Evolutionary conservation across 2,797 vertebrate genomes (phyloP).

Genomic region (Schizopygopsis malacanthus): DNA sequence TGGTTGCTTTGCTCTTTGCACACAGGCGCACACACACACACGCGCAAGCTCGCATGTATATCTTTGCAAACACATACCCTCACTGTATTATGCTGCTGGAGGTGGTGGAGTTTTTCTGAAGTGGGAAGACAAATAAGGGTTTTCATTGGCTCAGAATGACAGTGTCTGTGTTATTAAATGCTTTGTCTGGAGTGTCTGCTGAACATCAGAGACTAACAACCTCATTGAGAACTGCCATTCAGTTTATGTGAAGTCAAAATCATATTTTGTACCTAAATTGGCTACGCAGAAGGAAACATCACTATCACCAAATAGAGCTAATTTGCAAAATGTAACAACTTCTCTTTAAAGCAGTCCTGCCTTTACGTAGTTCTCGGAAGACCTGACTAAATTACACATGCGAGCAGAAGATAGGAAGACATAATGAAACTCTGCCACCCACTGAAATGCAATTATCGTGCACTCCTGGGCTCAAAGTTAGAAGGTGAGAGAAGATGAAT

Average conservation of each 20-base stretch:
- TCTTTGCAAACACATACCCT: slow-evolving; percentile 47
- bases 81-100: slow-evolving; percentile 59
- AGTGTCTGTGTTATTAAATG: slow-evolving; percentile 70
- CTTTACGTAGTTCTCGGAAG: slow-evolving; percentile 74
- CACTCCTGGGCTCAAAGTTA: slow-evolving; percentile 89
- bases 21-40: slow-evolving; percentile 68
- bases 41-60: slow-evolving; percentile 39
- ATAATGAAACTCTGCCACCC: slow-evolving; percentile 89
- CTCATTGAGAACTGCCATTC: slow-evolving; percentile 34
- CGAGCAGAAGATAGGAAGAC: slow-evolving; percentile 79
- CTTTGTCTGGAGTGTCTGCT: slow-evolving; percentile 66
- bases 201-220: slow-evolving; percentile 38
- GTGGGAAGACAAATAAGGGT: slow-evolving; percentile 73
- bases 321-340: slow-evolving; percentile 45
- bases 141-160: slow-evolving; percentile 74
- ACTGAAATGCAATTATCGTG: slow-evolving; percentile 93
- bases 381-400: slow-evolving; percentile 93
- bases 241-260: slow-evolving; percentile 34
- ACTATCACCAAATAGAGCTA: slow-evolving; percentile 52
- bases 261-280: slow-evolving; percentile 29
- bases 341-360: slow-evolving; percentile 46
- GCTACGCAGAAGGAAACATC: slow-evolving; percentile 32
- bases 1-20: slow-evolving; percentile 96
- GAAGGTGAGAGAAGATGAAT: slow-evolving; percentile 88
- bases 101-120: slow-evolving; percentile 25